phyloP scores from a whole-genome alignment of 2,113 vertebrate species.

The Taurulus bubalis region DNA sequence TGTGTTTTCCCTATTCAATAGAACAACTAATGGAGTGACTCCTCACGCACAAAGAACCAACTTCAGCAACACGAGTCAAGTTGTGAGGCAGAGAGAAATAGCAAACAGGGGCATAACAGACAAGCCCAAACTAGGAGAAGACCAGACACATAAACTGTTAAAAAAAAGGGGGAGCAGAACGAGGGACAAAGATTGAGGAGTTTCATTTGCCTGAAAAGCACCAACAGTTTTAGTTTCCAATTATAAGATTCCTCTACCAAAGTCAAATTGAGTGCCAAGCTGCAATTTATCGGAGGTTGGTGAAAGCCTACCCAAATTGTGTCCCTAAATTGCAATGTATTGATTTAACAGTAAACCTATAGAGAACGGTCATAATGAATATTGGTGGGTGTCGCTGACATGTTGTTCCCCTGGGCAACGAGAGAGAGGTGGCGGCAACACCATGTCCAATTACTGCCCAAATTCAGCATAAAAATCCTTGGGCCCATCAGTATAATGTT shows the following conservation, averaged over 20 bases:
- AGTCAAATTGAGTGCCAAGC: constrained; percentile 44
- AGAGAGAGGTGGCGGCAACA: constrained; percentile 55
- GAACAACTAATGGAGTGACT: constrained; percentile 51
- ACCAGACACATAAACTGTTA: constrained; percentile 4
- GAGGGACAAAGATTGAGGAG: not conserved
- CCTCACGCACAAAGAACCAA: constrained; percentile 39
- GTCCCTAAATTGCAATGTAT: constrained; percentile 71
- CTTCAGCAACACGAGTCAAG: constrained; percentile 46
- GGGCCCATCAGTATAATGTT: constrained; percentile 51
- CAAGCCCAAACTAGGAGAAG: not conserved
- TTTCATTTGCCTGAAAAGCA: constrained; percentile 27
- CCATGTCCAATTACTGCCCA: constrained; percentile 64
- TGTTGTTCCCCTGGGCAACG: constrained; percentile 57
- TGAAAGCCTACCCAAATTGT: constrained; percentile 53
- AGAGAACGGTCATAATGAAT: constrained; percentile 67
- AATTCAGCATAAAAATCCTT: constrained; percentile 46
- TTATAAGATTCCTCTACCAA: constrained; percentile 50
- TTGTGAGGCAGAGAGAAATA: constrained; percentile 27
- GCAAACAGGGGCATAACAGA: constrained; percentile 9
- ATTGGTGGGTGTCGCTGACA: constrained; percentile 66
- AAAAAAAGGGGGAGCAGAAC: not conserved
- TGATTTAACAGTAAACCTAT: constrained; percentile 70
- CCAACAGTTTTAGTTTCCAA: constrained; percentile 35
- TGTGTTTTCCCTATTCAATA: constrained; percentile 51
- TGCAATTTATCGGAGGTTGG: constrained; percentile 55